Conservation (phyloP, 1,140 invertebrate genomes). For the Drosophila azteca region DNA sequence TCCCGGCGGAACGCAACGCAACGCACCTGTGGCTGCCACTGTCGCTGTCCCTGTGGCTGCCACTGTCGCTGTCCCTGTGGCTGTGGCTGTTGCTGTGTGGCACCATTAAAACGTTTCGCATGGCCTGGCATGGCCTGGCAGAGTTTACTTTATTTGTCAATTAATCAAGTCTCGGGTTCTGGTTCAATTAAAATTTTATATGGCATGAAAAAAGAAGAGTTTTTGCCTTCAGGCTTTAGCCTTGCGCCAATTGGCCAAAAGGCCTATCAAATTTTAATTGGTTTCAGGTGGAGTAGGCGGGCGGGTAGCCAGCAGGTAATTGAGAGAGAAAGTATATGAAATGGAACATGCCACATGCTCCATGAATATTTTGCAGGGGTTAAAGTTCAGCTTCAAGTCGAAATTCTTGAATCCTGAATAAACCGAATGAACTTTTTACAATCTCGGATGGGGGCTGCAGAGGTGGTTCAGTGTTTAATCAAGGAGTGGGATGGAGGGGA, state of each 20-base stretch:
- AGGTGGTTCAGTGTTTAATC: constrained; percentile 24
- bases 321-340: background rate
- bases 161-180: constrained; percentile 41
- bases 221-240: background rate
- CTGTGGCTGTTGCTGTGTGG: background rate
- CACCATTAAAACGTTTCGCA: constrained; percentile 40
- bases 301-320: constrained; percentile 8
- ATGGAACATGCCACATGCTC: constrained; percentile 12
- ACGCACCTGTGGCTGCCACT: too few species aligned
- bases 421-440: too few species aligned
- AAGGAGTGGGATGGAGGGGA: background rate
- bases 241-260: constrained; percentile 9
- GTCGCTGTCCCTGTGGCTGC: constrained; percentile 57
- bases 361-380: background rate
- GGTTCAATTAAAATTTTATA: constrained; percentile 45
- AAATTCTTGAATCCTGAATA: too few species aligned
- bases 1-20: too few species aligned
- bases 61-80: constrained; percentile 17
- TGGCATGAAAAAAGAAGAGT: too few species aligned
- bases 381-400: background rate
- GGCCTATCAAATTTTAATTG: constrained; percentile 47
- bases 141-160: constrained; percentile 49
- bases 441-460: too few species aligned
- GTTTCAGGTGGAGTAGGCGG: constrained; percentile 21
- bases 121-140: constrained; percentile 13